Conservation (phyloP, 37 sponge, comb jelly and placozoan species). For the Amphimedon queenslandica region DNA sequence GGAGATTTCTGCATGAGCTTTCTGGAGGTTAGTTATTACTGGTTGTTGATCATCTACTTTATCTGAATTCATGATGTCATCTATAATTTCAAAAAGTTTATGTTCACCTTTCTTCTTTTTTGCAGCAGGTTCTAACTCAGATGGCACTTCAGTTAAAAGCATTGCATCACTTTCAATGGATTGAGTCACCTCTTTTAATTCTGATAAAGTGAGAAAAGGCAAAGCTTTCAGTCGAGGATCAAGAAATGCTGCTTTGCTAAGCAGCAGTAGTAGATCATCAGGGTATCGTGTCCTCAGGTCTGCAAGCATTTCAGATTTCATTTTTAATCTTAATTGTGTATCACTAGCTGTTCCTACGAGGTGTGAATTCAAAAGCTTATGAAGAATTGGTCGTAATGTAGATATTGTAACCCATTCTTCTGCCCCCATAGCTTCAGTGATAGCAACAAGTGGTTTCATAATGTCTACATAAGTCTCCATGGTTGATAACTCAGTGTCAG, state of each 20-base stretch:
- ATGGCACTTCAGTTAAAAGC: not conserved
- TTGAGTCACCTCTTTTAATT: not conserved
- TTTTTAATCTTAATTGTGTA: not conserved
- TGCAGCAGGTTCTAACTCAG: not conserved
- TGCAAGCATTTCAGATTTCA: conserved; percentile 9
- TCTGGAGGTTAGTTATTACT: not conserved
- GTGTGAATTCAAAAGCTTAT: conserved; percentile 20
- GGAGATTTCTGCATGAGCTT: not conserved
- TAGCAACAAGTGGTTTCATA: conserved; percentile 17
- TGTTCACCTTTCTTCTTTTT: not conserved
- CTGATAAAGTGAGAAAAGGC: conserved; percentile 5
- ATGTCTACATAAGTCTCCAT: conserved; percentile 14
- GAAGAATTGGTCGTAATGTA: conserved; percentile 14
- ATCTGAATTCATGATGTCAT: not conserved
- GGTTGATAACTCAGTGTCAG: conserved; percentile 16
- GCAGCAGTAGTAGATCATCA: not conserved
- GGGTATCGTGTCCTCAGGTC: conserved; percentile 18
- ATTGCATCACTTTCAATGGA: not conserved
- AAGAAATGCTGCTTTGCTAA: conserved; percentile 21
- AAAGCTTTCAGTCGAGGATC: conserved; percentile 27
- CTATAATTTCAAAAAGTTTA: not conserved
- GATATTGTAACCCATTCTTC: conserved; percentile 40
- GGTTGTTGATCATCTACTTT: not conserved
- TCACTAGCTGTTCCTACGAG: no score
- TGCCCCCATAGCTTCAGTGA: conserved; percentile 26